Evolutionary conservation across 2,113 vertebrate species (phyloP).

Genomic region (Hemichromis elongatus): DNA sequence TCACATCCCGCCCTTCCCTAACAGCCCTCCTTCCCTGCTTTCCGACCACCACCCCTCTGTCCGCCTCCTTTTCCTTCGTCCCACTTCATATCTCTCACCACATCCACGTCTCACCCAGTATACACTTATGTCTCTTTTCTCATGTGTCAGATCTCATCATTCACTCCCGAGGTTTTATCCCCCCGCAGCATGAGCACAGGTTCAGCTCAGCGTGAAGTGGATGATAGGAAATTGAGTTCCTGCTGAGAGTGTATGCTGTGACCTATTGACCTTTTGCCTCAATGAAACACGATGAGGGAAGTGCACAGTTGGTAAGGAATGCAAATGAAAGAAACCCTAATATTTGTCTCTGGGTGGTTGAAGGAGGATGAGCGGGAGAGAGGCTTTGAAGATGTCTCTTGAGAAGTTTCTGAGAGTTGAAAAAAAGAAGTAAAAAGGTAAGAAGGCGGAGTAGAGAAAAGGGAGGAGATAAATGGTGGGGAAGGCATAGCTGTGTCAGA

Average conservation of each 20-base stretch:
- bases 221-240: constrained; percentile 64
- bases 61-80: neutral
- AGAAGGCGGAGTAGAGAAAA: neutral
- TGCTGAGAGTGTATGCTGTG: constrained; percentile 12
- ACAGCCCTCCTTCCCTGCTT: neutral
- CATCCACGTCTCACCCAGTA: constrained; percentile 4
- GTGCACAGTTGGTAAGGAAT: constrained; percentile 11
- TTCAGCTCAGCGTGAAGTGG: constrained; percentile 52
- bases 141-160: constrained; percentile 45
- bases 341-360: constrained; percentile 1
- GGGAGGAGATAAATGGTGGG: neutral
- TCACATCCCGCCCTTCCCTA: constrained; percentile 14
- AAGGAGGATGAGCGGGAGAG: neutral
- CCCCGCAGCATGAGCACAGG: constrained; percentile 28
- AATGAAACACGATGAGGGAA: constrained; percentile 1
- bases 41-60: neutral
- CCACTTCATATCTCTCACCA: neutral
- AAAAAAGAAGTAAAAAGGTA: neutral
- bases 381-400: neutral
- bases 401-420: neutral
- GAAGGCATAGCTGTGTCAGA: neutral
- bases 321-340: constrained; percentile 18
- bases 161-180: constrained; percentile 13
- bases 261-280: constrained; percentile 39
- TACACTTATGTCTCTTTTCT: constrained; percentile 9